Conservation (phyloP, 2,888 invertebrate species). For the Auanema sp. region DNA sequence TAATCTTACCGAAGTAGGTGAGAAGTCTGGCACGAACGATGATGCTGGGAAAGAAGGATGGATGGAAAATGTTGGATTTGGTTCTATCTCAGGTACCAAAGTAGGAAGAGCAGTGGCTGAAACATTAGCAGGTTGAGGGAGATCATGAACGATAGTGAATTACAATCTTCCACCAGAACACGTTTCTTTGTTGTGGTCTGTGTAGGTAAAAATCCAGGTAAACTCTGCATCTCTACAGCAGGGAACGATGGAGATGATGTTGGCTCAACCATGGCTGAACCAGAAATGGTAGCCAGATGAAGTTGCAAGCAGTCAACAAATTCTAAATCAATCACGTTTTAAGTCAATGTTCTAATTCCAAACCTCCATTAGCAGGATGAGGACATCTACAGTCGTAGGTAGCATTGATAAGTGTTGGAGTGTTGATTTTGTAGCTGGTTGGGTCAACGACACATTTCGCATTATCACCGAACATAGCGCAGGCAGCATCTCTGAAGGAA, state of each 20-base stretch:
- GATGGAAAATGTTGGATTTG: conserved; percentile 17
- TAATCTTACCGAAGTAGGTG: not conserved
- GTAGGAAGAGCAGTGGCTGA: conserved; percentile 12
- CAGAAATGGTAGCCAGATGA: conserved; percentile 28
- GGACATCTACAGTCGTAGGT: conserved; percentile 46
- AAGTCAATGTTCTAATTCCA: conserved; percentile 7
- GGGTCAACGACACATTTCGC: conserved; percentile 52
- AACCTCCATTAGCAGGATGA: conserved; percentile 44
- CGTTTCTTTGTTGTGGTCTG: not conserved
- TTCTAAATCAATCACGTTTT: conserved; percentile 25
- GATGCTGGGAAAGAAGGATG: conserved; percentile 14
- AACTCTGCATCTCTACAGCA: conserved; percentile 23
- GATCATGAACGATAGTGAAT: too few relatives aligned
- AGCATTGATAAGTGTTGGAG: conserved; percentile 35
- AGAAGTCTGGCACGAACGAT: not conserved
- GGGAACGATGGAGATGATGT: conserved; percentile 32
- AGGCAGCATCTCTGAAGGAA: conserved; percentile 50
- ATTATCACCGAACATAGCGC: conserved; percentile 48
- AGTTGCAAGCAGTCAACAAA: conserved; percentile 43
- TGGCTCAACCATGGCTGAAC: conserved; percentile 18
- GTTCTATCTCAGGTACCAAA: conserved; percentile 6
- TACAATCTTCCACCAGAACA: too few relatives aligned
- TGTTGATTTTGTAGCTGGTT: conserved; percentile 35
- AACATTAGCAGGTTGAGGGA: too few relatives aligned
- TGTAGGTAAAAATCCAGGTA: conserved; percentile 14